Evolutionary conservation across 2,888 invertebrate species (phyloP).

Genomic region (Molanna angustata): DNA sequence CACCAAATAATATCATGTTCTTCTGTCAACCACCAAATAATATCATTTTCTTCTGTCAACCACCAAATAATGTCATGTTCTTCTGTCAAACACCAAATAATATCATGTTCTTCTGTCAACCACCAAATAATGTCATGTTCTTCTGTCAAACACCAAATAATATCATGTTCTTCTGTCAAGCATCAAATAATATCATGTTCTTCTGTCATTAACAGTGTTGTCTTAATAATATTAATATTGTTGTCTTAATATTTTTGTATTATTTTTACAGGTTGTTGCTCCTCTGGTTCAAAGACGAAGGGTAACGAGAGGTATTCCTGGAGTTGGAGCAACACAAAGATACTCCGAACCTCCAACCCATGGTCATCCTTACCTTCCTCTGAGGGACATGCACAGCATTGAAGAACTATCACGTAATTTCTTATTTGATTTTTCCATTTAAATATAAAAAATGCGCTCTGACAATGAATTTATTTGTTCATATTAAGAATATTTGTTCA

Average conservation of each 20-base stretch:
- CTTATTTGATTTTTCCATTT: too few species aligned
- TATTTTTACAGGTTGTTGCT: constrained; percentile 39
- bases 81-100: too few species aligned
- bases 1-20: too few species aligned
- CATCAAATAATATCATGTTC: too few species aligned
- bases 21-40: background rate
- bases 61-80: background rate
- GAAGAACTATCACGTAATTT: constrained; percentile 53
- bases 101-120: too few species aligned
- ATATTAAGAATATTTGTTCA: too few species aligned
- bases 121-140: too few species aligned
- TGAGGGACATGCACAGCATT: constrained; percentile 55
- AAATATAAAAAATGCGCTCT: too few species aligned
- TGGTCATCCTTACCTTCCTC: constrained; percentile 51
- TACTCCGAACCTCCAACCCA: constrained; percentile 62
- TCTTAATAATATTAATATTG: background rate
- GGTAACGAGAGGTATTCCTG: constrained; percentile 45
- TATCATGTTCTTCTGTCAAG: too few species aligned
- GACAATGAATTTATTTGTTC: too few species aligned
- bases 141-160: too few species aligned
- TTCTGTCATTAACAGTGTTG: background rate
- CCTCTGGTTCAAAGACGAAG: constrained; percentile 49
- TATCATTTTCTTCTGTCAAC: background rate
- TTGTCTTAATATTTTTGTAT: background rate
- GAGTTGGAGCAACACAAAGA: constrained; percentile 50